Evolutionary conservation across 2,888 invertebrate species (phyloP).

Genomic region (Standfussiana lucernea): DNA sequence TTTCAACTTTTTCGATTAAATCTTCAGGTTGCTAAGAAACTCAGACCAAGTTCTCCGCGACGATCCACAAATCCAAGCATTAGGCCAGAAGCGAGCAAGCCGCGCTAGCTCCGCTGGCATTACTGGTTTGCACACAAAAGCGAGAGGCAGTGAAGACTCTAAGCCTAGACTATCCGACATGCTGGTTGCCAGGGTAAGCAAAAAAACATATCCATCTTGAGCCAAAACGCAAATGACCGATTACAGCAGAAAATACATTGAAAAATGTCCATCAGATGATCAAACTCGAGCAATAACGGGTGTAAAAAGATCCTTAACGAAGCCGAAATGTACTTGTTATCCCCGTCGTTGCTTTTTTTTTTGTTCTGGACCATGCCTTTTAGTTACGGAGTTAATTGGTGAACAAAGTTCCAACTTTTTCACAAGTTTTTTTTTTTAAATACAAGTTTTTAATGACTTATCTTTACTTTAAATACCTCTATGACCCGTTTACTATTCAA

Average conservation of each 20-base stretch:
- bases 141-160: conserved; percentile 89
- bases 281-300: neutral
- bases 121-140: conserved; percentile 56
- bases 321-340: neutral
- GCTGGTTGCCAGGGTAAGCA: conserved; percentile 84
- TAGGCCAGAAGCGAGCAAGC: conserved; percentile 76
- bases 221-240: neutral
- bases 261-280: too few relatives aligned
- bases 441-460: neutral
- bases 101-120: conserved; percentile 15
- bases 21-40: conserved; percentile 84
- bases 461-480: too few relatives aligned
- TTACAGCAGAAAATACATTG: neutral
- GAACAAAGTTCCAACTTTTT: neutral
- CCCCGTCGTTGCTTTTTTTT: too few relatives aligned
- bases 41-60: conserved; percentile 84
- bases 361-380: too few relatives aligned
- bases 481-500: neutral
- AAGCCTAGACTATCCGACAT: conserved; percentile 90
- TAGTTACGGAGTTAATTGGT: too few relatives aligned
- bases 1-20: neutral
- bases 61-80: conserved; percentile 81
- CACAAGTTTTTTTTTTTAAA: neutral
- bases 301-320: neutral
- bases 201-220: neutral